Base-by-base conservation (phyloP, 2,797 vertebrate genomes). In the Syndactyla subalaris region DNA sequence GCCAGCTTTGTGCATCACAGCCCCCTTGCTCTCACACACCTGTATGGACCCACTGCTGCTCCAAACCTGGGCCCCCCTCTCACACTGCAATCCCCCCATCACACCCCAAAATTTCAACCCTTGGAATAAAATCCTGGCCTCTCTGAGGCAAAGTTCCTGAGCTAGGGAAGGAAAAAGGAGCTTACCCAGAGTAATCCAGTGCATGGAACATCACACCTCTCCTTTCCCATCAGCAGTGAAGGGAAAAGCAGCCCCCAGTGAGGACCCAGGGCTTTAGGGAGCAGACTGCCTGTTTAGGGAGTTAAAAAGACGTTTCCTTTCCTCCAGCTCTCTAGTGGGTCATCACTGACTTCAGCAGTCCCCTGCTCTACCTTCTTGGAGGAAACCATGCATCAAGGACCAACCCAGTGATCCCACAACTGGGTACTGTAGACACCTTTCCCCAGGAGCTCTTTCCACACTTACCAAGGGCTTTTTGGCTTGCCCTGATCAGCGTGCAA, bases 71-170 rank as follows among this genome's bases (percentile, higher is more conserved):
- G 7, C 5, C 12, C 12, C 22, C 19, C 26, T 49, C 65, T 84
- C 4, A 0, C 4, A 4, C 39, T 59, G 32, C 27, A n/a, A 12
- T n/a, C 20, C 12, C 22, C 27, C 13, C 15, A 15, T 36, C 30
- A 14, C 34, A 57, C 7, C 27, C 45, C 55, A 54, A 18, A 34
- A 39, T 43, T 59, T 59, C 48, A 43, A 4, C 34, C n/a, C 39
- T n/a, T 36, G 38, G 41, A 43, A 39, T 32, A 63, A 66, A 92
- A 46, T 46, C 49, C 24, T 81, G 27, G n/a, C 24, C 55, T 67
- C 26, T 30, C 61, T 48, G 54, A 86, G 17, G 7, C 30, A 74
- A 73, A 86, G 36, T 12, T 84, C 36, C 67, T 72, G 51, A 58
- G 21, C 57, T 24, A 45, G 12, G 17, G 27, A 52, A 23, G 1